Evolutionary conservation across 2,113 vertebrate species (phyloP).

Genomic region (Spermophilus dauricus): DNA sequence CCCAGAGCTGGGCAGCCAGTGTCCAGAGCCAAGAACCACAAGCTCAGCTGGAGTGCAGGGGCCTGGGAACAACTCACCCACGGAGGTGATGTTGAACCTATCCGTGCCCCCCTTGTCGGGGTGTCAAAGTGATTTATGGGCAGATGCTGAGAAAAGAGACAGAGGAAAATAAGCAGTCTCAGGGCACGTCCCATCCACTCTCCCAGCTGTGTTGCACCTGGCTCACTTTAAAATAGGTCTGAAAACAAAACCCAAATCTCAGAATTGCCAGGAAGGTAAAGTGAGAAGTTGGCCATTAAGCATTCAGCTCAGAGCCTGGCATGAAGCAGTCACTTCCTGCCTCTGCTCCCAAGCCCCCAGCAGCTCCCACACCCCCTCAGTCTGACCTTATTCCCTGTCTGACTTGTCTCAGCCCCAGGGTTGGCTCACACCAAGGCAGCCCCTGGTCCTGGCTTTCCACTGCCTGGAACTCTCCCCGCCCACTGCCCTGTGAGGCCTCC

Average conservation of each 20-base stretch:
- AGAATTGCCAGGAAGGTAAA: neutral
- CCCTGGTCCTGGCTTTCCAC: neutral
- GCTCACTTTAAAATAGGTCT: slow-evolving; percentile 15
- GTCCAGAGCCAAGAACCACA: slow-evolving; percentile 76
- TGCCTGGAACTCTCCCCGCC: neutral
- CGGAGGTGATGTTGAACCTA: slow-evolving; percentile 36
- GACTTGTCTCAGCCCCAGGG: neutral
- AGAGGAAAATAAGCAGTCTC: neutral
- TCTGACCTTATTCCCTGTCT: neutral
- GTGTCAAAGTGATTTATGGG: slow-evolving; percentile 78
- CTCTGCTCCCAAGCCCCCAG: neutral
- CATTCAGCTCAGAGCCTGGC: neutral
- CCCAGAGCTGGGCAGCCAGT: slow-evolving; percentile 30
- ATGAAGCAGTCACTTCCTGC: fast-evolving
- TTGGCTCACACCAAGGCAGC: neutral
- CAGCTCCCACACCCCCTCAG: neutral
- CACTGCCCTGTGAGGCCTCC: neutral
- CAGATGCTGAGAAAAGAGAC: slow-evolving; percentile 60
- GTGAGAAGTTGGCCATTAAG: neutral
- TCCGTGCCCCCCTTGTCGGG: neutral
- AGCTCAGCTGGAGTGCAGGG: neutral
- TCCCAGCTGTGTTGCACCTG: no score
- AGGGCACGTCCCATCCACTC: fast-evolving
- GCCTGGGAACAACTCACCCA: slow-evolving; percentile 59
- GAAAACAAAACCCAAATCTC: neutral